These are phyloP conservation scores for Leucoraja erinaceus DNA, from an alignment of 2,113 vertebrate species.

Conservation along the genomic window DNA sequence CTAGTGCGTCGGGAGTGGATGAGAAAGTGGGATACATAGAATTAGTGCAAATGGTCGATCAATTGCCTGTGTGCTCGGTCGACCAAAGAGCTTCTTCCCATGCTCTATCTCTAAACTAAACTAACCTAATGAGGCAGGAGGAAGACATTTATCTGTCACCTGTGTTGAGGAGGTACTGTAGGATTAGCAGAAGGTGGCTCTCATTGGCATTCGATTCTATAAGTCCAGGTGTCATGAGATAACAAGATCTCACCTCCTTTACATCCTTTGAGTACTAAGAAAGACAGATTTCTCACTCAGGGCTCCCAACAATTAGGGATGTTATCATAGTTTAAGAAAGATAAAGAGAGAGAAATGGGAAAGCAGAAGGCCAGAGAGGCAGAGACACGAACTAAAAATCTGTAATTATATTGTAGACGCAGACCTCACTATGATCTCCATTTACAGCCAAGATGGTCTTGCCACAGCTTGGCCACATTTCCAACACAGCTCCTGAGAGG, in stretches of 20 bases:
- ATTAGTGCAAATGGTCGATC: no score
- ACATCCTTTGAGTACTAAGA: not conserved
- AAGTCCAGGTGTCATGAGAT: no score
- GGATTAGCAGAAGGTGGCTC: no score
- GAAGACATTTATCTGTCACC: no score
- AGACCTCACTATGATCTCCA: not conserved
- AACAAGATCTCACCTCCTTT: not conserved
- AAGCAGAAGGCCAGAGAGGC: not conserved
- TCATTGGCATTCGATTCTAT: no score
- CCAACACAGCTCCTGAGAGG: not conserved
- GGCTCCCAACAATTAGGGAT: not conserved
- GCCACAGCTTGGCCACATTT: not conserved
- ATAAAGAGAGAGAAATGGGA: not conserved
- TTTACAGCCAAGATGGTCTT: not conserved
- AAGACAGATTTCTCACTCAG: not conserved
- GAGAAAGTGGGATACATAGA: no score
- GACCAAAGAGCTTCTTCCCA: no score
- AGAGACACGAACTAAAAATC: not conserved
- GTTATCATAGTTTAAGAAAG: not conserved
- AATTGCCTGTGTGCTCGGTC: no score
- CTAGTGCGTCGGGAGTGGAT: no score
- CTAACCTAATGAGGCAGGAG: not conserved
- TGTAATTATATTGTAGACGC: not conserved
- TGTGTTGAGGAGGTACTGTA: no score
- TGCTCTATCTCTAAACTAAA: no score